phyloP scores from a whole-genome alignment of 2,797 vertebrate species.

The Dicrostonyx torquatus region DNA sequence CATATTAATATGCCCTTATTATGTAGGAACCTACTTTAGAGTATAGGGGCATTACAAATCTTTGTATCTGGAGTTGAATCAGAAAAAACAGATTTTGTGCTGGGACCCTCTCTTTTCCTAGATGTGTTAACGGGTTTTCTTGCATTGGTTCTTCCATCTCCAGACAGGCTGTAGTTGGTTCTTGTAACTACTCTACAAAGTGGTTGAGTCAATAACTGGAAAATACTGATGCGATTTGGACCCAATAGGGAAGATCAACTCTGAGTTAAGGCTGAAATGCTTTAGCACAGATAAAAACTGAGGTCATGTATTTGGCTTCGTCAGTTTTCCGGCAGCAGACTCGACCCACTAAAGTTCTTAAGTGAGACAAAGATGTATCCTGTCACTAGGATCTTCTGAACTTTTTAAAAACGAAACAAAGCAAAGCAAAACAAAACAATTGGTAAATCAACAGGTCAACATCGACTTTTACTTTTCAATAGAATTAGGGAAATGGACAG shows the following conservation, averaged over 20 bases:
- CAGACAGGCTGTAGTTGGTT: neutral
- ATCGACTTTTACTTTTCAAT: neutral
- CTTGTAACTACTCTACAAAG: neutral
- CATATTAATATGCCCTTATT: conserved; percentile 23
- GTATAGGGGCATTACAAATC: neutral
- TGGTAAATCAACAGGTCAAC: neutral
- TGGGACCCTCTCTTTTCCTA: neutral
- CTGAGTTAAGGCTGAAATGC: neutral
- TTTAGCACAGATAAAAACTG: neutral
- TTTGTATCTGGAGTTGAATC: neutral
- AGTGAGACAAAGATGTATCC: conserved; percentile 26
- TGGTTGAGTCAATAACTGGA: no score
- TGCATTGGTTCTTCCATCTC: neutral
- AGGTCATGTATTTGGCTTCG: conserved; percentile 16
- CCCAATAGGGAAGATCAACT: neutral
- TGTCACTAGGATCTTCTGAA: neutral
- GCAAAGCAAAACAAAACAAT: no score
- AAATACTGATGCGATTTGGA: neutral
- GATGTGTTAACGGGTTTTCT: neutral
- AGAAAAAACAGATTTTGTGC: neutral
- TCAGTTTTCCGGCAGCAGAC: conserved; percentile 13
- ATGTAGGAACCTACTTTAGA: neutral
- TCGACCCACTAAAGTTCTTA: conserved; percentile 17
- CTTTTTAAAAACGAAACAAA: neutral
- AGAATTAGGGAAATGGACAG: neutral